phyloP scores from a whole-genome alignment of 2,797 vertebrate genomes.

The Spheniscus humboldti region DNA sequence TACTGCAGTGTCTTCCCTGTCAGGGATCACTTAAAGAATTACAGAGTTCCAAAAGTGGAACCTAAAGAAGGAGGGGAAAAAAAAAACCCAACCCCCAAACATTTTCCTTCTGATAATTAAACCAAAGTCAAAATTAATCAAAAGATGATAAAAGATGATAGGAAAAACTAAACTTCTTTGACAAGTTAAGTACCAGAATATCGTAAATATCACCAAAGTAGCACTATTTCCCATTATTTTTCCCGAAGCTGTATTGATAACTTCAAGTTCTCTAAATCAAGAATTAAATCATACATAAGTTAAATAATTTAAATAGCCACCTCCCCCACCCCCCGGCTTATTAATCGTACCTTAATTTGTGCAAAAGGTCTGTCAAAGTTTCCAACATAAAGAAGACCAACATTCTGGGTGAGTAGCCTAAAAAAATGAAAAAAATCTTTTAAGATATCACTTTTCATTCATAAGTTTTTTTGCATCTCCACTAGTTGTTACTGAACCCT shows the following conservation, averaged over 20 bases:
- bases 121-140: neutral
- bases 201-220: neutral
- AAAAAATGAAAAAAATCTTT: constrained; percentile 53
- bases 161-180: neutral
- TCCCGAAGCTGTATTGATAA: neutral
- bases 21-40: constrained; percentile 13
- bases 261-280: neutral
- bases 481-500: neutral
- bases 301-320: neutral
- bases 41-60: neutral
- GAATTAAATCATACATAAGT: neutral
- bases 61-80: neutral
- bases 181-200: neutral
- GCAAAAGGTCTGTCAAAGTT: constrained; percentile 95
- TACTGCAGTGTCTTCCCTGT: neutral
- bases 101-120: constrained; percentile 1
- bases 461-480: neutral
- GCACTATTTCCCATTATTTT: neutral
- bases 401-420: constrained; percentile 90
- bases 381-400: constrained; percentile 95
- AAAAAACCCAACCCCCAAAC: neutral
- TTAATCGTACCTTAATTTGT: constrained; percentile 90
- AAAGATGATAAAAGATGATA: neutral
- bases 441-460: constrained; percentile 39
- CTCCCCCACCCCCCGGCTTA: neutral